Evolutionary conservation across 2,888 invertebrate species (phyloP).

Genomic region (Silvanus unidentatus): DNA sequence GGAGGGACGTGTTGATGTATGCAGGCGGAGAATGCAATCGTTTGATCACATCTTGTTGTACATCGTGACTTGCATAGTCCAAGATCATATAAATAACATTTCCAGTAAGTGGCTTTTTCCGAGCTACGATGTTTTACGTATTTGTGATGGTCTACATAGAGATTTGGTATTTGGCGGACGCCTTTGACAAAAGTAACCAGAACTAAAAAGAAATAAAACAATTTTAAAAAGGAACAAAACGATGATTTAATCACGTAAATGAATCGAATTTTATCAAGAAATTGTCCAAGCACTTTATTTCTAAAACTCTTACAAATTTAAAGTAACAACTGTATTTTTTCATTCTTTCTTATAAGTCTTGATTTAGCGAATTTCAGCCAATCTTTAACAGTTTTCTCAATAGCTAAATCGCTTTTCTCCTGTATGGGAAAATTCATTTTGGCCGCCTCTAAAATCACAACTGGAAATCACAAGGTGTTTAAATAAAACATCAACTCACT

Average conservation of each 20-base stretch:
- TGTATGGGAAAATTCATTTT: neutral
- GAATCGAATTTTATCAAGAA: no score
- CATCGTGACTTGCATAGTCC: constrained; percentile 39
- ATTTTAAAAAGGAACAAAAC: neutral
- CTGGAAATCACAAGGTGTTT: no score
- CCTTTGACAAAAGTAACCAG: constrained; percentile 37
- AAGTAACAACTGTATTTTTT: no score
- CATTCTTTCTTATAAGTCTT: no score
- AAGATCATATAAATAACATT: constrained; percentile 39
- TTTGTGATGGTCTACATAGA: constrained; percentile 35
- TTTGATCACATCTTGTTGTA: constrained; percentile 26
- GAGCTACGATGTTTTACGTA: constrained; percentile 41
- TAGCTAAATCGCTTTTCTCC: neutral
- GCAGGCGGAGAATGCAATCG: constrained; percentile 23
- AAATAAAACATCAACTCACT: neutral
- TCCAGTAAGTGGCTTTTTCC: constrained; percentile 40
- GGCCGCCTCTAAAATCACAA: neutral
- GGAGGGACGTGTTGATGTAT: constrained; percentile 23
- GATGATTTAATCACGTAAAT: no score
- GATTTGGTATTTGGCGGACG: constrained; percentile 31
- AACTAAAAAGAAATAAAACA: constrained; percentile 29
- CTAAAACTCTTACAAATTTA: no score
- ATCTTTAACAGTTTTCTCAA: constrained; percentile 2
- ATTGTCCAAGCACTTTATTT: no score
- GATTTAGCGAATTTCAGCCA: neutral